Evolutionary conservation across 1,140 invertebrate species (phyloP), one percentile per base, ranked within the genome.

Genomic region (Camponotus floridanus): DNA sequence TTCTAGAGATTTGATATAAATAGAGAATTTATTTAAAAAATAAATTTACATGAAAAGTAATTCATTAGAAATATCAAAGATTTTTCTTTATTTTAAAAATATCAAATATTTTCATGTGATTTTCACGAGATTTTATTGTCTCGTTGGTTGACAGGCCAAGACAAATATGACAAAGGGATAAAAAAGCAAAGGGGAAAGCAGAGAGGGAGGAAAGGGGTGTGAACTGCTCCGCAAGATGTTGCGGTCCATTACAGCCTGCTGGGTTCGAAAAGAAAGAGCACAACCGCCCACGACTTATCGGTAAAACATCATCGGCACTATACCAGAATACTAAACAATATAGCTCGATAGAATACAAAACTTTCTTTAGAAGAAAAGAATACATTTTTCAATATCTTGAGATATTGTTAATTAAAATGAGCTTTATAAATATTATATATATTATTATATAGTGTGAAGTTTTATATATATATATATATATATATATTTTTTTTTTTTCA

Each of bases 171-270:
- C 48, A 48, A 61, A 80, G 79, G 89, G 84, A 87, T 80, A 88
- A 85, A 92, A 91, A 89, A 65, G 21, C 62, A 86, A 83, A 51
- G 13, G 1, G 15, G 15, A 48, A 13, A 3, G 13, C 6, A 13
- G 15, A 13, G 13, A 26, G 13, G 18, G 48, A 51, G 48, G 90
- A 92, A 88, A 92, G 90, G 88, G 87, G 91, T 92, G 91, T 90
- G 79, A 92, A 94, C 92, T 94, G 91, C 91, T 92, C 88, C 78
- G 85, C 94, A 94, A 94, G 92, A 94, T 94, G 94, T 94, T 94
- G 92, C 94, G 91, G 91, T 89, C 92, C 93, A 94, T 94, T 94
- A 94, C 91, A 93, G 90, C 89, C 93, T 92, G 86, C 85, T 92
- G 91, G 91, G 91, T 74, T 93, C 87, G 88, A 91, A 92, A 92